Evolutionary conservation across 2,113 vertebrate species (phyloP), one percentile per base, ranked within the genome.

Genomic region (Oncorhynchus clarkii): DNA sequence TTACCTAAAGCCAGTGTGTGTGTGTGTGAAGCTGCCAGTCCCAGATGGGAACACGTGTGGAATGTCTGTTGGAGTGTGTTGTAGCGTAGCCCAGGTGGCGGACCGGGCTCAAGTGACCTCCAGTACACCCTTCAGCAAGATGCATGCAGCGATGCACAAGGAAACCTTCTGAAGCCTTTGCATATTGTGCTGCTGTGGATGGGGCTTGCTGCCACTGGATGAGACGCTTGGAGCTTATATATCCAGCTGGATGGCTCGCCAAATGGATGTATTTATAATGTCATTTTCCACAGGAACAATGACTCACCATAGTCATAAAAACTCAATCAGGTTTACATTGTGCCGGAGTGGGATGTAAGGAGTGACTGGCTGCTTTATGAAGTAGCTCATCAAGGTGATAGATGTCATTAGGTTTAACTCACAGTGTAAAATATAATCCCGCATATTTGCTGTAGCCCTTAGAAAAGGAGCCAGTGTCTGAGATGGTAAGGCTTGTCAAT

Each of bases 11-110:
- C 49, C 3, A 54, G 31, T 20, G 67, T 69, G 67, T 8, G 67
- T 69, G 67, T 8, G 34, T 83, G 87, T 84, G 87, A 89, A 85
- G 80, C 74, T 22, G 16, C 82, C 72, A 72, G 62, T 69, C 74
- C 80, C 89, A 79, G 72, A 81, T 79, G 87, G 85, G 82, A 88
- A 66, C 66, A 77, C 84, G 75, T 85, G 80, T 88, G 86, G 87
- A 88, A 62, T 62, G 75, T 84, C 74, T 85, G 80, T 87, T 85
- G 87, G 18, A 82, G 74, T 81, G 79, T 82, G 78, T 81, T 79
- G 45, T 1, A 14, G 77, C 85, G 85, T 80, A 87, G 84, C 84
- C 77, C 70, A 49, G 84, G 78, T 86, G 79, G 81, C 79, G 73
- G 60, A 78, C 14, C 73, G 72, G 62, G 87, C 82, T 81, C 75